Base-by-base conservation (phyloP, 2,888 invertebrate species). In the Cantharis lateralis region DNA sequence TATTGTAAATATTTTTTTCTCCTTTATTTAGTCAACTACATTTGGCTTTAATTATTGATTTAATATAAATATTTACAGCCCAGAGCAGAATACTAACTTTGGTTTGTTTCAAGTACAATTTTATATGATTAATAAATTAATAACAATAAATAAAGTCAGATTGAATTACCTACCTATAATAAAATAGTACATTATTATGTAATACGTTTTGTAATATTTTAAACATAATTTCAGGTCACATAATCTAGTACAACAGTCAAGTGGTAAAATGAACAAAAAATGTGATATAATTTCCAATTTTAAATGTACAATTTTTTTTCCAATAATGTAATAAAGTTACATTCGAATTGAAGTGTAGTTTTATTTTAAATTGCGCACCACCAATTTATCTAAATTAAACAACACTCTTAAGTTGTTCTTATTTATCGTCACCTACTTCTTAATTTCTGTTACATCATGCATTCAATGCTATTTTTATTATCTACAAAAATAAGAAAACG, bases 291-390 rank as follows among this genome's bases (percentile, higher is more conserved):
- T 62, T 71, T 72, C 66, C 70, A 70, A 18, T 20, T 68, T 74
- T 32, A 71, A 63, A 77, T 77, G 77, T 77, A 77, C 74, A 74
- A 70, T 70, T 77, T 71, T 61, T 74, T 74, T 74, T 77, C 74
- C 74, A 74, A 75, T 70, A 66, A 77, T 77, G 74, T 75, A 77
- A 77, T 77, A 77, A 77, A 77, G 77, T 62, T 77, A 71, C 74
- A 74, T 64, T 66, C 62, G 64, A 77, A 73, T 77, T 73, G 74
- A 77, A 28, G n/a, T 62, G 62, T 62, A 61, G 62, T 71, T 69
- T 72, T 73, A 68, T 73, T 63, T 48, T 66, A n/a, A 48, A 48
- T 48, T 48, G 2, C 7, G 48, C n/a, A 48, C n/a, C n/a, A 48
- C 0, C n/a, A 7, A 48, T 48, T 48, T 48, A 3, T 13, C 13